phyloP scores from a whole-genome alignment of 2,888 invertebrate genomes.

The Galerucella pusilla region DNA sequence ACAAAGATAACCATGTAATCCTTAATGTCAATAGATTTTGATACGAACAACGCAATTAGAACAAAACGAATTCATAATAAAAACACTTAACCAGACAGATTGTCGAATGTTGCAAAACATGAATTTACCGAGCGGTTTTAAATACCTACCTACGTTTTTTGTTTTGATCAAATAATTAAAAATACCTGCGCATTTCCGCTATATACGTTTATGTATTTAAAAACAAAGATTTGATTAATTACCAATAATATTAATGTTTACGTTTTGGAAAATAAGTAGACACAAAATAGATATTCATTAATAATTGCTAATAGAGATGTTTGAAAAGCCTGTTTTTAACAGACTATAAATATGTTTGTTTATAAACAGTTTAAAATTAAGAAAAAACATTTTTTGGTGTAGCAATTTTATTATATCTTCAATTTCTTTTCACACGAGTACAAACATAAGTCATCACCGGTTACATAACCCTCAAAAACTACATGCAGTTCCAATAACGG shows the following conservation, averaged over 20 bases:
- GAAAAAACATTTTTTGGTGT: neutral
- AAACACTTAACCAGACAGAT: neutral
- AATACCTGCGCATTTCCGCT: constrained; percentile 1
- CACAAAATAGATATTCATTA: neutral
- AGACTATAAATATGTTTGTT: constrained; percentile 1
- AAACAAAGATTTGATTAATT: neutral
- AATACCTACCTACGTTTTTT: neutral
- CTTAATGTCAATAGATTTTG: neutral
- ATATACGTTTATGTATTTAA: neutral
- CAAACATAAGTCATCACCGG: too few species aligned
- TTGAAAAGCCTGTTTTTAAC: constrained; percentile 1
- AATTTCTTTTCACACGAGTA: too few species aligned
- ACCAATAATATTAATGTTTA: constrained; percentile 11
- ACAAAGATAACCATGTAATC: neutral
- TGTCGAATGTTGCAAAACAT: constrained; percentile 3
- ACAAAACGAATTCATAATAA: constrained; percentile 7
- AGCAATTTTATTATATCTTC: neutral
- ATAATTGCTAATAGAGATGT: neutral
- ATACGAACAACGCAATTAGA: constrained; percentile 2
- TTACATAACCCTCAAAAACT: too few species aligned
- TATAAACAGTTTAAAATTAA: neutral
- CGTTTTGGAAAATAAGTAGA: neutral
- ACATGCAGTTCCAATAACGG: too few species aligned
- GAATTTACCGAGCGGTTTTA: neutral
- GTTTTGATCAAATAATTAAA: neutral